phyloP scores from a whole-genome alignment of 2,113 vertebrate species.

The Chloropsis cyanopogon region DNA sequence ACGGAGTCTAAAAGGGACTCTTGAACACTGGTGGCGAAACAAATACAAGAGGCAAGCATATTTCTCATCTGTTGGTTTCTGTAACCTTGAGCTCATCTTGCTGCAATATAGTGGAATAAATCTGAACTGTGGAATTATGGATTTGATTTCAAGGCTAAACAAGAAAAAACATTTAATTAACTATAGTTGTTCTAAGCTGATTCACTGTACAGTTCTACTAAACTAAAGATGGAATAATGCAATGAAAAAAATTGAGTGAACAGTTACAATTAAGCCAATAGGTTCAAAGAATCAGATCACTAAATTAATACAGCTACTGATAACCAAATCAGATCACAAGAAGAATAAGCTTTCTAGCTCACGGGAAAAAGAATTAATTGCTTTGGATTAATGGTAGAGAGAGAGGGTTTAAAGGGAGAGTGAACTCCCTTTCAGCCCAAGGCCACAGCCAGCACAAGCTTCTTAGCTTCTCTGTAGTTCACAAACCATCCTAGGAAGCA shows the following conservation, averaged over 20 bases:
- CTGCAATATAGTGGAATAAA: not conserved
- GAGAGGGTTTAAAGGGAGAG: not conserved
- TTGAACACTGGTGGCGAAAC: not conserved
- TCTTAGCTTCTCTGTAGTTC: not conserved
- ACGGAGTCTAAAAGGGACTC: not conserved
- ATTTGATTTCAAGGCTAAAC: constrained; percentile 8
- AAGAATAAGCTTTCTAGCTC: constrained; percentile 7
- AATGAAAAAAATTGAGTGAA: not conserved
- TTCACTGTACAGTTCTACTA: not conserved
- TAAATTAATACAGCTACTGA: constrained; percentile 15
- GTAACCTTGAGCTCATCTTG: not conserved
- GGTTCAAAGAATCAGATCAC: not conserved
- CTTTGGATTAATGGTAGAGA: not conserved
- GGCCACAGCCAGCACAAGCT: not conserved
- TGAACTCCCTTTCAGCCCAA: not conserved
- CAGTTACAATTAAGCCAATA: constrained; percentile 24
- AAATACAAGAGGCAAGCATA: not conserved
- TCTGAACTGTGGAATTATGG: not conserved
- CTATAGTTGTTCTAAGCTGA: not conserved
- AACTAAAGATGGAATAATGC: constrained; percentile 7
- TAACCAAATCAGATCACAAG: not conserved
- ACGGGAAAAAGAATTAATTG: not conserved
- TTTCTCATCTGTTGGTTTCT: not conserved
- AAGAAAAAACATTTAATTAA: not conserved
- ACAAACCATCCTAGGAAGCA: not conserved